Evolutionary conservation across 2,888 invertebrate species (phyloP).

Genomic region (Dendrolimus pini): DNA sequence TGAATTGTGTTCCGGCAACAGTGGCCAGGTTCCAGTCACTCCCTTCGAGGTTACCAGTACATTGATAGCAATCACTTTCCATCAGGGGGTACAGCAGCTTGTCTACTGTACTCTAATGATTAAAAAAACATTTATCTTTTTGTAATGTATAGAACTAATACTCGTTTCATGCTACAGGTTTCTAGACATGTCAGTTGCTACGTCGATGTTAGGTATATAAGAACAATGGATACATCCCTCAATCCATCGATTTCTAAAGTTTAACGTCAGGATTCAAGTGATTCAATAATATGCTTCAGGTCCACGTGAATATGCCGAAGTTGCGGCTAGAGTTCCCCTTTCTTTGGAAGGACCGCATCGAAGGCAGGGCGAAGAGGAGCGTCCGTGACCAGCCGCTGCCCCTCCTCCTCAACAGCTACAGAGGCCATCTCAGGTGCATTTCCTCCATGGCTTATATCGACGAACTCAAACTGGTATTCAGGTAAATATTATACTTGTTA

Average conservation of each 20-base stretch:
- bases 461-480: constrained; percentile 80
- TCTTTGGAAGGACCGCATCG: constrained; percentile 80
- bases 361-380: constrained; percentile 82
- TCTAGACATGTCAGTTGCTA: too few species aligned
- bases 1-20: neutral
- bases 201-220: too few species aligned
- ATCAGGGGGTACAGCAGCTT: too few species aligned
- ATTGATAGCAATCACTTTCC: too few species aligned
- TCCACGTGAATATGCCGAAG: constrained; percentile 77
- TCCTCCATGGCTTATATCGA: constrained; percentile 81
- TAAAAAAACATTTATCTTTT: too few species aligned
- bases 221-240: too few species aligned
- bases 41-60: too few species aligned
- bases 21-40: neutral
- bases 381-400: constrained; percentile 79
- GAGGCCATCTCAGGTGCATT: constrained; percentile 83
- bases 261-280: too few species aligned
- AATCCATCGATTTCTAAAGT: too few species aligned
- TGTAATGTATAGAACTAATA: too few species aligned
- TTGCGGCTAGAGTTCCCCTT: constrained; percentile 84
- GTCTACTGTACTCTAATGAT: too few species aligned
- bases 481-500: constrained; percentile 49
- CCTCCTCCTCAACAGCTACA: constrained; percentile 81
- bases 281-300: constrained; percentile 22
- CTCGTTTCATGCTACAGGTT: too few species aligned